phyloP scores from a whole-genome alignment of 2,888 invertebrate species.

The Andrena hattorfiana region DNA sequence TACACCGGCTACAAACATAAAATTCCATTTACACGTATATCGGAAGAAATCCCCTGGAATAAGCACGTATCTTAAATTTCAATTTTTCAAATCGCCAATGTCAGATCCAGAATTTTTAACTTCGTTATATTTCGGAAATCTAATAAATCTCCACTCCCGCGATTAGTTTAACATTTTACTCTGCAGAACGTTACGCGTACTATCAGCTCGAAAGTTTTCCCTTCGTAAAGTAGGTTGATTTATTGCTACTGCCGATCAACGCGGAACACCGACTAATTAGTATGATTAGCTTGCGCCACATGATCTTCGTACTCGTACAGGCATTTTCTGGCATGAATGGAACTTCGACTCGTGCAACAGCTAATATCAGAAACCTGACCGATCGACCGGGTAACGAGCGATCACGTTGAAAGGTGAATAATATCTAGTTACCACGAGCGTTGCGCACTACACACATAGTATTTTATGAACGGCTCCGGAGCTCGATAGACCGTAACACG shows the following conservation, averaged over 20 bases:
- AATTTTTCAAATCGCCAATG: not conserved
- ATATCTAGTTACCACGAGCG: slow-evolving; percentile 63
- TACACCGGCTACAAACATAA: no score
- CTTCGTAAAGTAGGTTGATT: slow-evolving; percentile 41
- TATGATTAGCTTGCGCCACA: slow-evolving; percentile 47
- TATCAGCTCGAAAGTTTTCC: not conserved
- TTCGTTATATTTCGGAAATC: slow-evolving; percentile 26
- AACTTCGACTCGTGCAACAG: slow-evolving; percentile 33
- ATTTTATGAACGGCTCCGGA: slow-evolving; percentile 47
- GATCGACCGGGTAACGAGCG: slow-evolving; percentile 58
- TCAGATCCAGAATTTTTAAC: not conserved
- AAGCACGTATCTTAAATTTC: no score
- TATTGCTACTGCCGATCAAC: slow-evolving; percentile 31
- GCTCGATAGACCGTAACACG: slow-evolving; percentile 61
- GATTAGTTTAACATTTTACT: not conserved
- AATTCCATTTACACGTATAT: no score
- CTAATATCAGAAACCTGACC: slow-evolving; percentile 54
- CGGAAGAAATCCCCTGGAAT: no score
- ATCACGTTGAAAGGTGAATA: slow-evolving; percentile 62
- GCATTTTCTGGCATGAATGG: slow-evolving; percentile 49
- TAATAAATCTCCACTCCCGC: slow-evolving; percentile 10
- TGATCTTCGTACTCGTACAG: slow-evolving; percentile 35
- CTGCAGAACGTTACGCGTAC: not conserved
- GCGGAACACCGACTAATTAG: slow-evolving; percentile 48
- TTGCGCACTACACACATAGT: slow-evolving; percentile 44